phyloP scores from a whole-genome alignment of 92 coral and sea anemone species.

The Umimayanthus chanpuru region DNA sequence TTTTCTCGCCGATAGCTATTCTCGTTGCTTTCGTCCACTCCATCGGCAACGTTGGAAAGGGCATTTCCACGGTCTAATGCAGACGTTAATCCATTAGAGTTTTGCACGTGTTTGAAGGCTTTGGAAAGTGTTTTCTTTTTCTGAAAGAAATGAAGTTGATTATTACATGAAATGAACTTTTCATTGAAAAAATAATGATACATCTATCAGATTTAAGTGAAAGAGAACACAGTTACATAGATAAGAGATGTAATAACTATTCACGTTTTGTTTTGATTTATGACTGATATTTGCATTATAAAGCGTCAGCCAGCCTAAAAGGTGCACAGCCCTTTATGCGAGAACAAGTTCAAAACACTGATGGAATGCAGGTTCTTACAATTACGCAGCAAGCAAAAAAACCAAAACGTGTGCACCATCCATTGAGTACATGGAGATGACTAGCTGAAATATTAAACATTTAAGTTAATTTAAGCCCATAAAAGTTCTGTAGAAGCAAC shows the following conservation, averaged over 20 bases:
- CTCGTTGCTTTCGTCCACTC: not conserved
- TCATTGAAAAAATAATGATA: no score
- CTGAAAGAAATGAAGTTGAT: not conserved
- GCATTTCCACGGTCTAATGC: slow-evolving; percentile 14
- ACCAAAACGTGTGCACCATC: not conserved
- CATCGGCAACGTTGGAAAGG: slow-evolving; percentile 19
- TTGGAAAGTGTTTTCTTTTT: slow-evolving; percentile 13
- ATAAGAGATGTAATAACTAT: not conserved
- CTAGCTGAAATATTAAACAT: not conserved
- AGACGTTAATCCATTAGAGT: slow-evolving; percentile 1
- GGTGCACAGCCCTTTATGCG: not conserved
- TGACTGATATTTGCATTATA: slow-evolving; percentile 13
- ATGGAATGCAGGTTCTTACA: not conserved
- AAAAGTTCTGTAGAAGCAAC: not conserved
- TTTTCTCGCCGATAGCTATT: not conserved
- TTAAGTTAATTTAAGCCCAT: not conserved
- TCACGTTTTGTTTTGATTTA: slow-evolving; percentile 3
- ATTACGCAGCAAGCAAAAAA: not conserved
- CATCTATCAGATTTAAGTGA: not conserved
- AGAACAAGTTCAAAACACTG: not conserved
- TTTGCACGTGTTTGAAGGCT: slow-evolving; percentile 6
- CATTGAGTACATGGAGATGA: not conserved
- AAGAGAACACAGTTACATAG: not conserved
- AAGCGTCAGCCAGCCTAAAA: not conserved
- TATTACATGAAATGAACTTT: not conserved